Conservation (phyloP, 2,113 vertebrate genomes). For the Corythaeola cristata region DNA sequence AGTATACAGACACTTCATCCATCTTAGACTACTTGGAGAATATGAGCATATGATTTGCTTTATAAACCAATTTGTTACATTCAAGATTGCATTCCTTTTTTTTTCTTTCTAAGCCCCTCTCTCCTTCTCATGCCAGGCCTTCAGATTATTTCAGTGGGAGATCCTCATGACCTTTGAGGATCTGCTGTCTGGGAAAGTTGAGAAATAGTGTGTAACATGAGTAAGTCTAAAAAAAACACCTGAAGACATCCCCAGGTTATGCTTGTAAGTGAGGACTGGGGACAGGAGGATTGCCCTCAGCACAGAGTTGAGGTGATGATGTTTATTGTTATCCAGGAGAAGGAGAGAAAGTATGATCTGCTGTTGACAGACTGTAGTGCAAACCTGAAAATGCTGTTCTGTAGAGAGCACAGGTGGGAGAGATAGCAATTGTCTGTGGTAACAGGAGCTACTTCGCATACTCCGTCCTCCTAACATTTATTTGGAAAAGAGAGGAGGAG, state of each 20-base stretch:
- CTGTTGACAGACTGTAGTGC: neutral
- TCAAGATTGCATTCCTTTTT: neutral
- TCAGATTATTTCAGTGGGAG: neutral
- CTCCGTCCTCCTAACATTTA: neutral
- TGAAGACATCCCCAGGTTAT: neutral
- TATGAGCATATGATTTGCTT: neutral
- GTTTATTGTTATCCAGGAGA: neutral
- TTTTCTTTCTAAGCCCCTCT: neutral
- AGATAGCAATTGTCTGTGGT: neutral
- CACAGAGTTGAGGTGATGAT: neutral
- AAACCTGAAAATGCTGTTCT: neutral
- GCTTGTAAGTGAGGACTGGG: neutral
- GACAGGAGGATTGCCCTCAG: neutral
- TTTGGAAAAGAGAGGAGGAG: neutral
- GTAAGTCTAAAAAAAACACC: neutral
- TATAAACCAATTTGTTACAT: neutral
- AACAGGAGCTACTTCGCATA: neutral
- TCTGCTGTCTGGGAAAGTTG: neutral
- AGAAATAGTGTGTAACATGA: neutral
- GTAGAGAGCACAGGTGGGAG: neutral
- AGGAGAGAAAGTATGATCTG: neutral
- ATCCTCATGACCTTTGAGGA: neutral
- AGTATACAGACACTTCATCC: neutral
- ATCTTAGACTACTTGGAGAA: neutral
- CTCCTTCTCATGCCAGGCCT: neutral